Conservation (phyloP, 2,888 invertebrate species). For the Drosophila anomalata region DNA sequence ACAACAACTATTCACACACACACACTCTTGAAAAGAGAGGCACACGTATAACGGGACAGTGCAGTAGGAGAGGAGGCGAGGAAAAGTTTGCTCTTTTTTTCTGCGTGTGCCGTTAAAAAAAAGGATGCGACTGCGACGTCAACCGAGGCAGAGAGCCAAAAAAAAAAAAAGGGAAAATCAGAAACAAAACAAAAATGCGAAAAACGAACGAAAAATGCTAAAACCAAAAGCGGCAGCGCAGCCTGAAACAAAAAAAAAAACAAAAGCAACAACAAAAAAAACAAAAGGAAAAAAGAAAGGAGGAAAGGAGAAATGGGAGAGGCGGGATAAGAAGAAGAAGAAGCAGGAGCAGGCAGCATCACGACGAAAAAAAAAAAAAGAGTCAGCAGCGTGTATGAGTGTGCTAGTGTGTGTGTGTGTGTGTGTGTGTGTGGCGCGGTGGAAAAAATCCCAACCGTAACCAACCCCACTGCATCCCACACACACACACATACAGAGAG, state of each 20-base stretch:
- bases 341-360: constrained; percentile 12
- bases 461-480: constrained; percentile 73
- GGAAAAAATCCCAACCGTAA: constrained; percentile 60
- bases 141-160: constrained; percentile 3
- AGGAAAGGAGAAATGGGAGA: constrained; percentile 17
- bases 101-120: constrained; percentile 70
- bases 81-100: constrained; percentile 48
- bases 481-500: constrained; percentile 35
- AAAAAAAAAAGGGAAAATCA: constrained; percentile 63
- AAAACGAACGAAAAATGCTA: constrained; percentile 66
- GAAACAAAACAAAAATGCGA: constrained; percentile 71
- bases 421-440: constrained; percentile 35
- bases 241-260: constrained; percentile 33
- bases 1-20: constrained; percentile 41
- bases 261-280: constrained; percentile 16
- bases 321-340: constrained; percentile 24
- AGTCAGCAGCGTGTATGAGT: constrained; percentile 14
- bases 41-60: constrained; percentile 43
- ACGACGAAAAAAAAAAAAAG: constrained; percentile 13
- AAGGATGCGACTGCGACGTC: constrained; percentile 68
- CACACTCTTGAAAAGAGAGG: constrained; percentile 18
- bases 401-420: constrained; percentile 18
- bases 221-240: constrained; percentile 65
- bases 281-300: constrained; percentile 23
- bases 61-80: background rate